Evolutionary conservation across 2,113 vertebrate genomes (phyloP).

Genomic region (Petromus typicus): DNA sequence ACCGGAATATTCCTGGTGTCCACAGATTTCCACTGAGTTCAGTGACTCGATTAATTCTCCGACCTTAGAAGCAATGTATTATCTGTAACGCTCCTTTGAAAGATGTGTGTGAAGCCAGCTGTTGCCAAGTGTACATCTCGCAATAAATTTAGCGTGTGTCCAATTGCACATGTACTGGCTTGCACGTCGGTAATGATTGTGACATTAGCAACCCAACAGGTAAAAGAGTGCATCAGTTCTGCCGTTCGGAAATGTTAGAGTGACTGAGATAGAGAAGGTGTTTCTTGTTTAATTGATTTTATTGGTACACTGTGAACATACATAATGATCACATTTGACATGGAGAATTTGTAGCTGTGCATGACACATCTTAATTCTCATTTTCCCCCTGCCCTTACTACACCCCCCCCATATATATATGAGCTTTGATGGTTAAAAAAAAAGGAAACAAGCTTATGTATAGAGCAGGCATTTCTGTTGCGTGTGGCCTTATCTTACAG

Average conservation of each 20-base stretch:
- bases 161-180: background rate
- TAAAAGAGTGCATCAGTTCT: background rate
- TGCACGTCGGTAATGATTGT: background rate
- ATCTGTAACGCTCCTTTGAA: background rate
- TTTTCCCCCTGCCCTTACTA: too few species aligned
- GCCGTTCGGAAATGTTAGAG: background rate
- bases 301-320: too few species aligned
- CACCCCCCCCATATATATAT: too few species aligned
- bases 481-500: slow-evolving; percentile 7
- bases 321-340: too few species aligned
- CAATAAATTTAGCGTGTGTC: background rate
- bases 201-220: background rate
- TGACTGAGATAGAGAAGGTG: background rate
- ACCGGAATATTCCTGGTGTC: background rate
- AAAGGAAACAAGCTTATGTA: too few species aligned
- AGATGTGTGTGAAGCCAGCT: accelerated
- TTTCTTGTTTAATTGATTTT: too few species aligned
- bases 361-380: too few species aligned
- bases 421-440: too few species aligned
- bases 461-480: background rate
- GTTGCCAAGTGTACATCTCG: background rate
- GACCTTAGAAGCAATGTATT: background rate
- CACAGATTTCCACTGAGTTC: background rate
- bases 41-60: background rate
- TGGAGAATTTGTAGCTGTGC: too few species aligned